Evolutionary conservation across 37 sponge, comb jelly and placozoan genomes (phyloP).

Genomic region (Ephydatia muelleri): DNA sequence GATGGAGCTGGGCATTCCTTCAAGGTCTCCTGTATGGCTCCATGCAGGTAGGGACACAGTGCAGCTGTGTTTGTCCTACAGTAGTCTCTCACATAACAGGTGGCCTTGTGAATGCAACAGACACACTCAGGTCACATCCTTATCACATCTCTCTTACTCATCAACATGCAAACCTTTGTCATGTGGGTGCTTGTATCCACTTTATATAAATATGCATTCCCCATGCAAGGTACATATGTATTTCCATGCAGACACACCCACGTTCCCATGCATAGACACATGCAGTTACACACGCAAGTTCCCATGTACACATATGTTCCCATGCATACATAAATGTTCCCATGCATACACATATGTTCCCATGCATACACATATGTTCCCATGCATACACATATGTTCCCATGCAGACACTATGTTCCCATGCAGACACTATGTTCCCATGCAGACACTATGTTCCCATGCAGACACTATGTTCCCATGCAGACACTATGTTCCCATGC

Average conservation of each 20-base stretch:
- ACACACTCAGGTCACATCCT: background rate
- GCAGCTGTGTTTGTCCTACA: background rate
- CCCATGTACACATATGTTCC: too few relatives aligned
- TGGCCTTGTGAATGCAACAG: background rate
- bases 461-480: too few relatives aligned
- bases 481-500: too few relatives aligned
- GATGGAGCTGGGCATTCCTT: background rate
- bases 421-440: too few relatives aligned
- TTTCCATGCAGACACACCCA: background rate
- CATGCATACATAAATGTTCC: too few relatives aligned
- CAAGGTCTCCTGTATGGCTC: background rate
- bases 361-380: too few relatives aligned
- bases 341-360: too few relatives aligned
- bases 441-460: too few relatives aligned
- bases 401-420: too few relatives aligned
- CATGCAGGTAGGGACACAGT: background rate
- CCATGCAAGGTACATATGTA: background rate
- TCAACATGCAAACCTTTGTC: background rate
- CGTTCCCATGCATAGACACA: too few relatives aligned
- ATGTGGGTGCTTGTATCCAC: background rate
- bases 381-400: too few relatives aligned
- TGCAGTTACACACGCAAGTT: too few relatives aligned
- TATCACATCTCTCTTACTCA: background rate
- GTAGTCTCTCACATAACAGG: background rate
- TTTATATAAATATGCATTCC: background rate